Base-by-base conservation (phyloP, 2,888 invertebrate genomes). In the Gymnocheta viridis region DNA sequence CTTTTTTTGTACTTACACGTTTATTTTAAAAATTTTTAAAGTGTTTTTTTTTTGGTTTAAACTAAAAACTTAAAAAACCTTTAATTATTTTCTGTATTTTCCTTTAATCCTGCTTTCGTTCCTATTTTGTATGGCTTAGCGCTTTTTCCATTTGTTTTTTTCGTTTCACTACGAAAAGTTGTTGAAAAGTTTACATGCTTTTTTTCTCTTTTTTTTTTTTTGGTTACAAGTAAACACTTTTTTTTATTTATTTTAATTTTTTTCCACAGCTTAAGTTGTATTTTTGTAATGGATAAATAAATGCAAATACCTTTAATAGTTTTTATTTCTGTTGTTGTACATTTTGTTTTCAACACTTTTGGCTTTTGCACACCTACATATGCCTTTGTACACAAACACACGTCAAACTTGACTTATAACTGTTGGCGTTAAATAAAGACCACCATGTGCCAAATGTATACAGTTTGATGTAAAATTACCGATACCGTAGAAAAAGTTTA, bases 141-240 rank as follows among this genome's bases (percentile, higher is more conserved):
- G 24, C 58, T 49, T 77, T 62, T 77, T 82, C 56, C 77, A n/a
- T n/a, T n/a, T 62, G 66, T 51, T 82, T 77, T 22, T n/a, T 58
- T 77, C n/a, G 32, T 60, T 72, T 32, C 66, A 58, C 66, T 66
- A 66, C 72, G 38, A 41, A 27, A 74, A 77, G 82, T 77, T 77
- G 82, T 72, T 77, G 72, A 82, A 77, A 72, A 76, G 76, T 70
- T 69, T 54, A 47, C 44, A 44, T 62, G 67, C 70, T 76, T 54
- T 76, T 22, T 74, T 24, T 27, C 29, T 80, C 66, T 47, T 14
- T 35, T 80, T 73, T 47, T 14, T 35, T 32, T 64, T n/a, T 51
- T 67, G 69, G n/a, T 51, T 69, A 24, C 62, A 41, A 32, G 22
- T 62, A 58, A 19, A 38, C n/a, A 19, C 56, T n/a, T 27, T 56